A percentile compares a stretch with the other conserved stretches of the same genome.
phyloP scores from a whole-genome alignment of 1,140 invertebrate genomes.

The Drosophila auraria region DNA sequence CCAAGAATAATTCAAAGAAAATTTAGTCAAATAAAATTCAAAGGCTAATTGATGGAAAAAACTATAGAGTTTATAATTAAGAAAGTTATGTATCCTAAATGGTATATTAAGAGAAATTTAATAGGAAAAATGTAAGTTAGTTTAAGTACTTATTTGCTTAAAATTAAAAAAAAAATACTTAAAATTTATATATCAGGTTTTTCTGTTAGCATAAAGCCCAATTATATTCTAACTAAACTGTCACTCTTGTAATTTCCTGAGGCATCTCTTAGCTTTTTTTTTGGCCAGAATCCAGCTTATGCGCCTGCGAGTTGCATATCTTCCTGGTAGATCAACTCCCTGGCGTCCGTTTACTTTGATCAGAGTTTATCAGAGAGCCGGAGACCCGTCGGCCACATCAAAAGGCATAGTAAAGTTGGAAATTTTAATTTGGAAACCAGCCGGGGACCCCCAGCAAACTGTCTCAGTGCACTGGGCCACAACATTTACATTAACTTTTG shows the following conservation, averaged over 20 bases:
- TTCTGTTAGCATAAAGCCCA: not conserved
- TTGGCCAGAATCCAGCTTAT: not conserved
- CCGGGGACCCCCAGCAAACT: constrained; percentile 50
- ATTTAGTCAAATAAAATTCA: no score
- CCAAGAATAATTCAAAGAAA: no score
- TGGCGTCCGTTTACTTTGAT: constrained; percentile 52
- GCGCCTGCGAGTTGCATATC: constrained; percentile 24
- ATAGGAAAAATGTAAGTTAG: no score
- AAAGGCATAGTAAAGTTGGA: constrained; percentile 52
- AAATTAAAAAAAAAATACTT: no score
- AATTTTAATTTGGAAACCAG: constrained; percentile 71
- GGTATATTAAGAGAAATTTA: no score
- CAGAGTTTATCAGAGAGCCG: constrained; percentile 39
- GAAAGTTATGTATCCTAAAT: no score
- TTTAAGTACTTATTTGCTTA: no score
- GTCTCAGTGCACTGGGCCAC: constrained; percentile 68
- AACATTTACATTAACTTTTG: constrained; percentile 82
- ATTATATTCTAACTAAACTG: not conserved
- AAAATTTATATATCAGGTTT: not conserved
- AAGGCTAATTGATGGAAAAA: not conserved
- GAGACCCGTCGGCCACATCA: constrained; percentile 37
- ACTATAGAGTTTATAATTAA: no score
- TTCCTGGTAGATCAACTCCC: constrained; percentile 26
- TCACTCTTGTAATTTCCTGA: not conserved
- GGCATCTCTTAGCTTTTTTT: not conserved